phyloP scores from a whole-genome alignment of 2,113 vertebrate species.

The Limnothrissa miodon region DNA sequence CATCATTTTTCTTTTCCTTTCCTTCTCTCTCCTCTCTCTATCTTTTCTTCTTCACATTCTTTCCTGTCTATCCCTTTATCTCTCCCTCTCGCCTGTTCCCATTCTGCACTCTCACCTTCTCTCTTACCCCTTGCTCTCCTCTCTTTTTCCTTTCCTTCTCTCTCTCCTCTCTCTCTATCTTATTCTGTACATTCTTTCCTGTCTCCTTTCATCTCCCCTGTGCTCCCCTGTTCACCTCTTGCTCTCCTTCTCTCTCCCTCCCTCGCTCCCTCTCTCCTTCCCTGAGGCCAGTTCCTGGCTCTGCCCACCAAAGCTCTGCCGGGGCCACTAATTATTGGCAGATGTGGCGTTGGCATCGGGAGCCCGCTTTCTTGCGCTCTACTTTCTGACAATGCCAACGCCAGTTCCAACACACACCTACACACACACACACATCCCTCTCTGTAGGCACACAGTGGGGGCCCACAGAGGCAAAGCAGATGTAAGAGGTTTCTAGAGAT shows the following conservation, averaged over 20 bases:
- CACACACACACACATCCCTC: too few species aligned
- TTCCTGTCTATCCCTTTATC: not conserved
- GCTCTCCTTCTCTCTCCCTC: conserved; percentile 29
- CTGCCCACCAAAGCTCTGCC: conserved; percentile 39
- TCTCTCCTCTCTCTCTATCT: not conserved
- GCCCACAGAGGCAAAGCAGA: not conserved
- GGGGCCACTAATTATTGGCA: conserved; percentile 50
- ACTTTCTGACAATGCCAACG: conserved; percentile 11
- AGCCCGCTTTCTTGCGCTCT: conserved; percentile 29
- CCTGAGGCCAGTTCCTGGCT: conserved; percentile 42
- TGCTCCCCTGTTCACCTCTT: too few species aligned
- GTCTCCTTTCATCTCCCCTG: not conserved
- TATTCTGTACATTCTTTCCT: not conserved
- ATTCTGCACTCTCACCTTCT: not conserved
- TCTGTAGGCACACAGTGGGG: not conserved
- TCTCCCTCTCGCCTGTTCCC: not conserved
- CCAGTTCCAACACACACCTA: not conserved
- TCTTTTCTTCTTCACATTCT: not conserved
- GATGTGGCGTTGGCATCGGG: conserved; percentile 43
- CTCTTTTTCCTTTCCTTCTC: not conserved
- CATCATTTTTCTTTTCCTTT: too few species aligned
- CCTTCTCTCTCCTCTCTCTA: not conserved
- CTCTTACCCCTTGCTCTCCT: not conserved
- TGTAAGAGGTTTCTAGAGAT: not conserved
- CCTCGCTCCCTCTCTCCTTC: conserved; percentile 31